Evolutionary conservation across 2,797 vertebrate genomes (phyloP), one percentile per base, ranked within the genome.

Genomic region (Micromesistius poutassou): DNA sequence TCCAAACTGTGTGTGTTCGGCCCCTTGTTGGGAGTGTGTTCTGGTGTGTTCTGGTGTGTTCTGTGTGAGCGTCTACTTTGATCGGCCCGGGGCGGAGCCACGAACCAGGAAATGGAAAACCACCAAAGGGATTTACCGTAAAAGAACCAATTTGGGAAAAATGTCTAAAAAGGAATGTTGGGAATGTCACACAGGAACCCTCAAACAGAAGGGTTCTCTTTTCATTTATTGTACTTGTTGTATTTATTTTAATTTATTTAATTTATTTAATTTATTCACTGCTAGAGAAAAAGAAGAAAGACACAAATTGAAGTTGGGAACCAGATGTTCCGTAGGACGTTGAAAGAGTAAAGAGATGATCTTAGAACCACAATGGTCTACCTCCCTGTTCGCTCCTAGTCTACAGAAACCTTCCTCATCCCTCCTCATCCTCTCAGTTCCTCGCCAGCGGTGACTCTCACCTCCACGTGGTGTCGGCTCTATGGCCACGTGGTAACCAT

Each of bases 241-340:
- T 25, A 70, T 70, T 70, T 70, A 79, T 78, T 84, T 76, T 40
- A 74, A 25, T 50, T 50, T 50, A 13, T 68, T 66, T 5, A 5
- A 66, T 66, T 66, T 66, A 79, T 78, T 84, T 76, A 36, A 74
- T 77, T 76, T 78, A 46, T 81, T 73, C 33, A 73, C 55, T 62
- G 22, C 55, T 62, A 62, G 55, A 16, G 19, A 25, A 68, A 25
- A 28, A 68, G 62, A 68, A 68, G 25, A 28, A 13, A 68, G 62
- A 62, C 77, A 82, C 81, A 78, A 50, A n/a, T 71, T 36, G 66
- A 28, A 77, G n/a, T 68, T 25, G 6, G 74, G 13, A 28, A 62
- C 22, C 50, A 74, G 28, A 25, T 71, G 31, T 73, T 35, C 76
- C 46, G 76, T 35, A 28, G 31, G 76, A 66, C 38, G 22, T 33